Conservation (phyloP, 2,113 vertebrate genomes). For the Corythornis cristatus region DNA sequence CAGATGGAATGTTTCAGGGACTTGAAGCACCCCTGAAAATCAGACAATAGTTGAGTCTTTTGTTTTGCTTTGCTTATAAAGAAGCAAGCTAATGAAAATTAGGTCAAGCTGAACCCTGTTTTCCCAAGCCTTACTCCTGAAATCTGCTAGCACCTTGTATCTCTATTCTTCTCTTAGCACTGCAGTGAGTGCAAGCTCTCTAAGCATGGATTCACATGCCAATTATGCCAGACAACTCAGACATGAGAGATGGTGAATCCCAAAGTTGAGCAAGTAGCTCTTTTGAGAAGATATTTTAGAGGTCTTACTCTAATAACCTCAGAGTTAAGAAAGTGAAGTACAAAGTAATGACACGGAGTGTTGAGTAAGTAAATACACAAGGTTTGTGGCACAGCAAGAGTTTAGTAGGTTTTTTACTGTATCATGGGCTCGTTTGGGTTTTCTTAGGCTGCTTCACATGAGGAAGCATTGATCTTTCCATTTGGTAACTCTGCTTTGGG, state of each 20-base stretch:
- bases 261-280: background rate
- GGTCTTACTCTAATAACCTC: background rate
- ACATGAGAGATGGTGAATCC: background rate
- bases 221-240: background rate
- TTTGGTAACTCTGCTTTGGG: background rate
- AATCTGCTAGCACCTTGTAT: slow-evolving; percentile 26
- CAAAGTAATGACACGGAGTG: background rate
- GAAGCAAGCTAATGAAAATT: slow-evolving; percentile 12
- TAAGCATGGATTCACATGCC: background rate
- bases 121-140: slow-evolving; percentile 2
- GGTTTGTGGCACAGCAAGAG: background rate
- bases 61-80: background rate
- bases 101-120: background rate
- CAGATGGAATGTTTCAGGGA: background rate
- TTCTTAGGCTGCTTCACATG: background rate
- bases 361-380: background rate
- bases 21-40: background rate
- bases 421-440: background rate
- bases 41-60: background rate
- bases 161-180: background rate
- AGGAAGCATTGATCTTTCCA: background rate
- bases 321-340: background rate
- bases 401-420: background rate
- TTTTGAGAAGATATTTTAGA: background rate
- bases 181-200: background rate